These are phyloP conservation scores for Drosophila nigricruria DNA, from an alignment of 2,888 invertebrate genomes.

Conservation along the genomic window DNA sequence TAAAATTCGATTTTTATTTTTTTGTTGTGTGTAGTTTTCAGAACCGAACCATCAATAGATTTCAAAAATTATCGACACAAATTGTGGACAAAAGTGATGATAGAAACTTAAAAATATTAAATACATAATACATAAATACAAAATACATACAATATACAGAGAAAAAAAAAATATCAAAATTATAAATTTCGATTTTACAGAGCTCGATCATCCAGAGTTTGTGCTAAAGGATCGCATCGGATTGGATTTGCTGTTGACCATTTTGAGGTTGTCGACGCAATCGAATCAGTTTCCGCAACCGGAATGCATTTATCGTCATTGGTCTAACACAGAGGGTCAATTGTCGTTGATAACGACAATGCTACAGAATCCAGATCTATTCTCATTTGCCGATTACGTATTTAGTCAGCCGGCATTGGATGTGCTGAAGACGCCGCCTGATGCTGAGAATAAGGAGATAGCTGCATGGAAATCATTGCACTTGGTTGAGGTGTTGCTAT, in stretches of 20 bases:
- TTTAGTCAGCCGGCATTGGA: conserved; percentile 95
- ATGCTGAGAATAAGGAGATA: conserved; percentile 97
- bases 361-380: conserved; percentile 95
- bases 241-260: conserved; percentile 92
- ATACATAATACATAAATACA: neutral
- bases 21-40: neutral
- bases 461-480: conserved; percentile 97
- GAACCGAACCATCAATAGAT: neutral
- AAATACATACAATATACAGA: neutral
- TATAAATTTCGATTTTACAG: conserved; percentile 44
- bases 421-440: conserved; percentile 96
- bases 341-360: conserved; percentile 94
- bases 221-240: conserved; percentile 94
- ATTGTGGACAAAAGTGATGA: conserved; percentile 1
- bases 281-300: conserved; percentile 92
- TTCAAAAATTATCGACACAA: conserved; percentile 3
- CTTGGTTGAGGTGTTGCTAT: conserved; percentile 94
- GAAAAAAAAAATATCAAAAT: conserved; percentile 2
- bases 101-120: conserved; percentile 6
- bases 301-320: conserved; percentile 94
- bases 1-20: neutral
- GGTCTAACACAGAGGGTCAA: conserved; percentile 97
- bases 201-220: conserved; percentile 95
- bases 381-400: conserved; percentile 96
- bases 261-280: conserved; percentile 92